Evolutionary conservation across 64 coral and sea anemone genomes (phyloP).

Genomic region (Pocillopora damicornis): DNA sequence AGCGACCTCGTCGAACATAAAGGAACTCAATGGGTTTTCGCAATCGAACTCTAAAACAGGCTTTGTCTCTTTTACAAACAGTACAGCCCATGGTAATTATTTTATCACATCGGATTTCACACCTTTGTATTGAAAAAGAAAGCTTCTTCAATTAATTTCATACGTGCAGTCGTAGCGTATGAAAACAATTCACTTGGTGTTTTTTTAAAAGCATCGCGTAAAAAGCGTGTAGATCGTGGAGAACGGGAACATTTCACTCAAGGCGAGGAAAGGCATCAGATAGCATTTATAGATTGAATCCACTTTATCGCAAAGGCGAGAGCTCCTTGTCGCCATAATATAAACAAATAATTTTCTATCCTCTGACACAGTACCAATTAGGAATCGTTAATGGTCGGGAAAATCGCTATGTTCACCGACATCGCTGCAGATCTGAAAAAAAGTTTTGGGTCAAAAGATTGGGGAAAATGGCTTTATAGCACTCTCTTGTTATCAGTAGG

Average conservation of each 20-base stretch:
- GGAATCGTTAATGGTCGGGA: slow-evolving; percentile 31
- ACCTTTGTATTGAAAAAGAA: slow-evolving; percentile 36
- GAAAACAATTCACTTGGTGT: slow-evolving; percentile 5
- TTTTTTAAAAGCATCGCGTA: neutral
- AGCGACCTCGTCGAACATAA: slow-evolving; percentile 19
- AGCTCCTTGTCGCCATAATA: slow-evolving; percentile 46
- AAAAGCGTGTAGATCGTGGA: neutral
- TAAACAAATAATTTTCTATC: slow-evolving; percentile 48
- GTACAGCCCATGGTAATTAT: slow-evolving; percentile 29
- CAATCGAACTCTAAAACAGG: slow-evolving; percentile 11
- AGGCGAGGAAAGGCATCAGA: slow-evolving; percentile 6
- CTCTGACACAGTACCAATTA: slow-evolving; percentile 41
- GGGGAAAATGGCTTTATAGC: neutral
- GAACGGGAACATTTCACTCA: neutral
- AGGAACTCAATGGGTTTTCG: slow-evolving; percentile 22
- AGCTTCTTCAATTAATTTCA: slow-evolving; percentile 15
- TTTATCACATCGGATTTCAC: slow-evolving; percentile 37
- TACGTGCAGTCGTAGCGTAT: no score
- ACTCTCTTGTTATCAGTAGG: neutral
- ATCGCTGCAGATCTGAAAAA: neutral
- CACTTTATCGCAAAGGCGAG: slow-evolving; percentile 26
- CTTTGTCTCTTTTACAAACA: slow-evolving; percentile 42
- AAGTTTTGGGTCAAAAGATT: neutral
- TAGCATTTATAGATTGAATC: slow-evolving; percentile 18
- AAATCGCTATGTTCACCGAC: slow-evolving; percentile 5